Evolutionary conservation across 1,140 invertebrate genomes (phyloP).

Genomic region (Yoshiicerus persimilis): DNA sequence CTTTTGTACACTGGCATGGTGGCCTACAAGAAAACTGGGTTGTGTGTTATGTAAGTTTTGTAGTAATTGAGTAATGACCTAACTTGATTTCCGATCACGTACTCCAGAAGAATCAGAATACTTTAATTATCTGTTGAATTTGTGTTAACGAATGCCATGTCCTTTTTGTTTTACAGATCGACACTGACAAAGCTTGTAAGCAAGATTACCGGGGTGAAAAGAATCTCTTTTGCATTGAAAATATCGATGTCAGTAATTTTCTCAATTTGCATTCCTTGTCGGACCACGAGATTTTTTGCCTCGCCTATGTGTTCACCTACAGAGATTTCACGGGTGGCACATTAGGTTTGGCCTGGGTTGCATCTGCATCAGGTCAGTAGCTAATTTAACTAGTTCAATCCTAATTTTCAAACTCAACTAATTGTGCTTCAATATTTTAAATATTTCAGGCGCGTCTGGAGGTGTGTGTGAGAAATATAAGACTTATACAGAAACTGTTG

Average conservation of each 20-base stretch:
- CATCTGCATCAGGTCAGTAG: conserved; percentile 74
- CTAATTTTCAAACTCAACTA: neutral
- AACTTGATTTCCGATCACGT: neutral
- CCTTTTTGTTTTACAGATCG: conserved; percentile 69
- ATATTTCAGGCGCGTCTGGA: conserved; percentile 79
- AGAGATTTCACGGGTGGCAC: conserved; percentile 95
- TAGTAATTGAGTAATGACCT: neutral
- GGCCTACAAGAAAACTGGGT: neutral
- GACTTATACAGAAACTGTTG: conserved; percentile 89
- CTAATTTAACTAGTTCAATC: neutral
- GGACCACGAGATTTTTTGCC: conserved; percentile 96
- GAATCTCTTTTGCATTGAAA: conserved; percentile 94
- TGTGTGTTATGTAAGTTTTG: neutral
- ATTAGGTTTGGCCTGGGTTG: conserved; percentile 97
- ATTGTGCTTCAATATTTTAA: conserved; percentile 23
- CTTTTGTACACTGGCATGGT: neutral
- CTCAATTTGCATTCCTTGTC: conserved; percentile 95
- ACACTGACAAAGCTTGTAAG: conserved; percentile 80
- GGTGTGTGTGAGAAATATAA: conserved; percentile 99
- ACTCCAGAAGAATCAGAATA: neutral
- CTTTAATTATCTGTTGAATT: neutral
- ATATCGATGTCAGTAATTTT: conserved; percentile 99
- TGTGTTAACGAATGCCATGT: neutral
- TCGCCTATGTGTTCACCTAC: conserved; percentile 98
- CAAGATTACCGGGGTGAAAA: conserved; percentile 66